Base-by-base conservation (phyloP, 1,140 invertebrate species). In the Diplogasteroides magnus region DNA sequence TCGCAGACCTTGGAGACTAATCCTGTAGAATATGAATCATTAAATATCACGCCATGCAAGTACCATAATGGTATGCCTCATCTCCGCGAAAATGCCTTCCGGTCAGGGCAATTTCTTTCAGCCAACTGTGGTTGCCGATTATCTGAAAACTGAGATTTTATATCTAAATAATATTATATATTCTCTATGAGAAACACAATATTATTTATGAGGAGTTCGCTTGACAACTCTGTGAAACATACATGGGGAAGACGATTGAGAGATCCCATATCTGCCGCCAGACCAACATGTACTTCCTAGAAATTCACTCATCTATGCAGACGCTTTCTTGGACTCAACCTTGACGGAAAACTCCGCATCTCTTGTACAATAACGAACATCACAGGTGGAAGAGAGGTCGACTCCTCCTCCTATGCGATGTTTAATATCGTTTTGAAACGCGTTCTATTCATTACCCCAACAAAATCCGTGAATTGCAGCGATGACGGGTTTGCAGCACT, bases 251-350 rank as follows among this genome's bases (percentile, higher is more conserved):
- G 84, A 76, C 94, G 88, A 85, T 98, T 95, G 31, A 98, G 85
- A 1, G 90, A 89, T 28, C 95, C 95, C 32, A 97, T 90, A 87
- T 98, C 95, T 61, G 94, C 93, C 60, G 94, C 91, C 84, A 97
- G 86, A 1, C 93, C 93, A 67, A 86, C 70, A 63, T 86, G 84
- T 2, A 86, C 80, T 76, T 86, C 85, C 84, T 86, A 67, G 57
- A 69, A 3, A 19, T 58, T 27, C 27, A 14, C 19, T 11, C 19
- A 67, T 19, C 60, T 67, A 15, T 25, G 11, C 19, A 48, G 37
- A 48, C 37, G 19, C 13, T 2, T 14, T 66, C 28, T 15, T 19
- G 1, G 62, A 68, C 58, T 26, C 14, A 13, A 64, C 66, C 37
- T 72, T 72, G 2, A 72, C 61, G 27, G 70, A 72, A n/a, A 72